Evolutionary conservation across 2,888 invertebrate genomes (phyloP), one percentile per base, ranked within the genome.

Genomic region (Dermolepida albohirtum): DNA sequence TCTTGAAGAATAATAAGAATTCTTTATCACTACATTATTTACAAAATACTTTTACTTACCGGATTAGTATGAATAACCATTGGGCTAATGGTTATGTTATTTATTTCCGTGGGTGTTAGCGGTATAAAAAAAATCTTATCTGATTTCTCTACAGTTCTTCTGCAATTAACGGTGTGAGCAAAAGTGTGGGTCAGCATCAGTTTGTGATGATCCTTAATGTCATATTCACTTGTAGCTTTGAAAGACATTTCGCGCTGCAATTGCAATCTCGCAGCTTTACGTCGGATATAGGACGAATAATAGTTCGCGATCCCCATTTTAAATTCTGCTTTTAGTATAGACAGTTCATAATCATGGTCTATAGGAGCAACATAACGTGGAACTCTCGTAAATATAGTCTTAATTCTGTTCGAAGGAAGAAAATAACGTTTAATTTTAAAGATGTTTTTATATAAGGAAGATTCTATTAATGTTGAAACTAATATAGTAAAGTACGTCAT

Each of bases 101-200:
- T 81, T 29, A 86, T 78, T 69, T 84, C 79, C 40, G 79, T 74
- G 0, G 85, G 84, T 1, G 83, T 77, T 34, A 86, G 70, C 0
- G 83, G 81, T 39, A 83, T 74, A 16, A 79, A 74, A 0, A 59
- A 14, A 11, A 52, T 22, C 14, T 64, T 12, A 1, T 16, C 12
- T 2, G 22, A 14, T 8, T 14, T 41, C 14, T 41, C 22, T 1
- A 6, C 5, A 14, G 52, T 8, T n/a, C 22, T 64, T n/a, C 22
- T 1, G 5, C n/a, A 10, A 2, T 14, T 8, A n/a, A 17, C 7
- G 27, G 6, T 14, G 1, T 16, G 41, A 4, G 34, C 5, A 12
- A 27, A 51, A 1, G 50, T 10, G 27, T 64, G 43, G 11, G 1
- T 14, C 10, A 22, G 27, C 17, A 52, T 17, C 0, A 43, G 14